Evolutionary conservation across 37 sponge, comb jelly and placozoan genomes (phyloP), one percentile per base, ranked within the genome.

Genomic region (Agelas oroides): DNA sequence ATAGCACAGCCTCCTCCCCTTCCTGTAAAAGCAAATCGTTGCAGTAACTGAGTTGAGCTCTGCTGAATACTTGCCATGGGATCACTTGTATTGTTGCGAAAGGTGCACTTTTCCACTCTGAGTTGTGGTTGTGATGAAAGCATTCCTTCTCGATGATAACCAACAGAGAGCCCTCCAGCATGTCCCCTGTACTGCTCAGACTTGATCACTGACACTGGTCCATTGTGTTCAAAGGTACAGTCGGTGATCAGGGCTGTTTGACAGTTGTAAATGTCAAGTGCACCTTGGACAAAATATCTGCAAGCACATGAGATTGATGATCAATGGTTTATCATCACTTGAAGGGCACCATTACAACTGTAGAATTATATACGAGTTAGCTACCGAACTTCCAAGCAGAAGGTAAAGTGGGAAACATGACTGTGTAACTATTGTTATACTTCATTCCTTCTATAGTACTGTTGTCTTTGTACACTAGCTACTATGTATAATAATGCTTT

Each of bases 221-320:
- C 79, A 73, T 72, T 73, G 65, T 83, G 28, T 35, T 41, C 20
- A 59, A 83, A 83, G 23, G 23, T 60, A 46, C 84, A 73, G 25
- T 58, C 20, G 6, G 39, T 35, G 3, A 83, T 21, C 11, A 36
- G 20, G 18, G 37, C 16, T 39, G 52, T 8, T 38, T 5, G 19
- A 31, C 59, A 83, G 55, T 64, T 83, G 46, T 27, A 60, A 5
- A 83, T 28, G 23, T 83, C 74, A 19, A 83, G 21, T 21, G 74
- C 84, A 38, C 84, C 84, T 40, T 83, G 39, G 28, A 3, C 1
- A 32, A 83, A 83, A 31, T 38, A 83, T 14, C 84, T 83, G 54
- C 23, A 69, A 31, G 37, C n/a, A n/a, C n/a, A n/a, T n/a, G n/a
- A n/a, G n/a, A n/a, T n/a, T n/a, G n/a, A n/a, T n/a, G n/a, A n/a